Evolutionary conservation across 2,888 invertebrate species (phyloP).

Genomic region (Cheilosia grossa): DNA sequence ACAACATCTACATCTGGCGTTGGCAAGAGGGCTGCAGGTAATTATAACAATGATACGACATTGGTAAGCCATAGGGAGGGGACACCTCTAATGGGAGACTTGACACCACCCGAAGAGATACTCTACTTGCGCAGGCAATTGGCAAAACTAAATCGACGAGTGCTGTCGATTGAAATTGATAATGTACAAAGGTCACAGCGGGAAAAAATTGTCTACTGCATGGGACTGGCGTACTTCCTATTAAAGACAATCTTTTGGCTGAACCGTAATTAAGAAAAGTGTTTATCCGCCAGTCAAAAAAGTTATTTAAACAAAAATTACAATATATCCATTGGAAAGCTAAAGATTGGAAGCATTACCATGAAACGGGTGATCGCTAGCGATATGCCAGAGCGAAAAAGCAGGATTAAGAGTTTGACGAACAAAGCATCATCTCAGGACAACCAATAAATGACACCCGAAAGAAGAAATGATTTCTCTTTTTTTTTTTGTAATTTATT

Average conservation of each 20-base stretch:
- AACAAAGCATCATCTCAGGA: constrained; percentile 45
- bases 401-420: constrained; percentile 5
- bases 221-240: constrained; percentile 93
- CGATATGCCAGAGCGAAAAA: constrained; percentile 13
- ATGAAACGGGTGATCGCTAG: constrained; percentile 30
- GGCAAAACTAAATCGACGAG: constrained; percentile 93
- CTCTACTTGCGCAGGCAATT: constrained; percentile 93
- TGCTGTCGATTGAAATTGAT: constrained; percentile 94
- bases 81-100: constrained; percentile 88
- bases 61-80: constrained; percentile 85
- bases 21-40: constrained; percentile 79
- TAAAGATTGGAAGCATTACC: constrained; percentile 36
- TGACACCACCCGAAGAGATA: constrained; percentile 90
- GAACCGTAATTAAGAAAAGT: constrained; percentile 85
- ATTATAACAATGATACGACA: constrained; percentile 79
- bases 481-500: background rate
- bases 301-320: constrained; percentile 1
- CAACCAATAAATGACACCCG: constrained; percentile 2
- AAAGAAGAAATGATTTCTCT: constrained; percentile 1
- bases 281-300: background rate
- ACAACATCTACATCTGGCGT: constrained; percentile 76
- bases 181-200: constrained; percentile 92
- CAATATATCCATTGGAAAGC: constrained; percentile 17
- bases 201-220: constrained; percentile 92
- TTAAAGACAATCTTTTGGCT: constrained; percentile 94